Evolutionary conservation across 2,888 invertebrate species (phyloP).

Genomic region (Netelia virgata): DNA sequence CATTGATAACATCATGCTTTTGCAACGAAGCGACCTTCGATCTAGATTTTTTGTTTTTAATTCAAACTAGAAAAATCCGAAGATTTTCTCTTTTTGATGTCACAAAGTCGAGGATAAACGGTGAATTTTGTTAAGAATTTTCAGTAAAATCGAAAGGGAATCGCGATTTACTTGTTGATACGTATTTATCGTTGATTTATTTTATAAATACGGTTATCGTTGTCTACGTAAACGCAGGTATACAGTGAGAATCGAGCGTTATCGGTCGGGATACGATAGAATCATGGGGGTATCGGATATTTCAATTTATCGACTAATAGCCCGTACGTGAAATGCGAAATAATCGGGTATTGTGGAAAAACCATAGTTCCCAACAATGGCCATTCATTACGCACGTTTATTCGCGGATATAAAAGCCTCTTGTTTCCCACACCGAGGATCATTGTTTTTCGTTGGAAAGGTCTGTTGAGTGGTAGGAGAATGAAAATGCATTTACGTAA

Average conservation of each 20-base stretch:
- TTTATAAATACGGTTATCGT: neutral
- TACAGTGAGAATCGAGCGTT: neutral
- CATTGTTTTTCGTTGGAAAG: neutral
- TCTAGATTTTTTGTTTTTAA: conserved; percentile 22
- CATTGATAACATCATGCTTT: conserved; percentile 1
- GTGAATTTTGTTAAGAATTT: neutral
- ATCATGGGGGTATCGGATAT: neutral
- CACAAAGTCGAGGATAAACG: neutral
- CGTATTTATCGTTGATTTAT: neutral
- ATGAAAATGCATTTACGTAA: neutral
- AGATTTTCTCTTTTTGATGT: neutral
- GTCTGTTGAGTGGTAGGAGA: neutral
- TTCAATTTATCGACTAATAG: neutral
- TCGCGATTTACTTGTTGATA: no score
- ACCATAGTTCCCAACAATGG: conserved; percentile 33
- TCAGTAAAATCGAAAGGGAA: no score
- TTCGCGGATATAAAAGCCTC: conserved; percentile 12
- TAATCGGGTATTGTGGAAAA: conserved; percentile 19
- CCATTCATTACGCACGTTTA: conserved; percentile 16
- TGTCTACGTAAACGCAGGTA: neutral
- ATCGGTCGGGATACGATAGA: no score
- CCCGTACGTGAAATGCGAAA: neutral
- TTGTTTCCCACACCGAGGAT: neutral
- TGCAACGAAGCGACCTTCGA: neutral
- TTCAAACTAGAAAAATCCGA: conserved; percentile 10